Evolutionary conservation across 2,888 invertebrate species (phyloP).

Genomic region (Sarcophaga rosellei): DNA sequence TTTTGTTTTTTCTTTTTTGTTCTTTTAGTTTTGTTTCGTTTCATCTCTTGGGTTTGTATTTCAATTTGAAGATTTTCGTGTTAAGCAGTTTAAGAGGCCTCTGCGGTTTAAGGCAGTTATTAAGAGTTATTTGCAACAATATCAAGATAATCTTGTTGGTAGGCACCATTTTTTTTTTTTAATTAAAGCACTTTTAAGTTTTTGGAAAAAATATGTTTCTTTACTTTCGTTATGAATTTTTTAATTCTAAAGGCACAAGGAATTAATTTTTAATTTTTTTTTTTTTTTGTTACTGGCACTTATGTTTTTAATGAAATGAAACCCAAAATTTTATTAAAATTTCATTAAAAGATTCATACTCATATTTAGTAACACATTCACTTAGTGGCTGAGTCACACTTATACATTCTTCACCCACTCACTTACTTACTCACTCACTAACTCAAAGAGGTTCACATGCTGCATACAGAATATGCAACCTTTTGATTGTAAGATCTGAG

Average conservation of each 20-base stretch:
- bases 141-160: conserved; percentile 16
- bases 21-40: conserved; percentile 3
- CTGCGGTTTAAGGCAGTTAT: conserved; percentile 53
- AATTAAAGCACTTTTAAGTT: conserved; percentile 33
- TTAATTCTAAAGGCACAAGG: conserved; percentile 35
- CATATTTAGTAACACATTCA: background rate
- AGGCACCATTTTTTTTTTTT: conserved; percentile 40
- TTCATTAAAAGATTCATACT: conserved; percentile 12
- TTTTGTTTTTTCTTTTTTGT: no score
- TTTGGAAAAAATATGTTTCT: background rate
- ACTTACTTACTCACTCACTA: conserved; percentile 13
- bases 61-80: conserved; percentile 18
- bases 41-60: conserved; percentile 47
- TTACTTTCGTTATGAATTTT: background rate
- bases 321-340: background rate
- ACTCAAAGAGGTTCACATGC: conserved; percentile 9
- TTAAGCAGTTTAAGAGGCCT: conserved; percentile 48
- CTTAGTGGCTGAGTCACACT: background rate
- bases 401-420: background rate
- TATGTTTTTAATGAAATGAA: background rate
- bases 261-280: background rate
- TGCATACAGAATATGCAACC: conserved; percentile 68
- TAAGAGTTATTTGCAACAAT: conserved; percentile 22
- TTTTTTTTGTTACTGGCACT: background rate
- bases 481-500: conserved; percentile 79